Percentiles rank a stretch among this genome's conserved stretches.
These are phyloP conservation scores for Vanacampus margaritifer DNA, from an alignment of 2,113 vertebrate genomes.

Conservation along the genomic window DNA sequence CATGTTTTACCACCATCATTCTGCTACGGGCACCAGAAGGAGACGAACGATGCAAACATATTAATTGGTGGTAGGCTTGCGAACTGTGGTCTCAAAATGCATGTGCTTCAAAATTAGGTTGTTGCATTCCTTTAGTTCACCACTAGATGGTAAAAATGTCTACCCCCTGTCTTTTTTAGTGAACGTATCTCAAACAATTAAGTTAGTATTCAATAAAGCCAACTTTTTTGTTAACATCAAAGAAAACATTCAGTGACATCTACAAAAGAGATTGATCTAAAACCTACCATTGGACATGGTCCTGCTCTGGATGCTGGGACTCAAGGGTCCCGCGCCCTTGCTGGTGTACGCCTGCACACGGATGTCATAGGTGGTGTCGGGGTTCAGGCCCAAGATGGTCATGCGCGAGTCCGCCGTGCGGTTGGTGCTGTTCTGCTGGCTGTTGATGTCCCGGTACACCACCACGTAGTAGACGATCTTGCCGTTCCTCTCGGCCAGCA, in stretches of 20 bases:
- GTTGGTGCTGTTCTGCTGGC: constrained; percentile 86
- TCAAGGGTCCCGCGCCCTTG: constrained; percentile 89
- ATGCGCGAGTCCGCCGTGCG: constrained; percentile 77
- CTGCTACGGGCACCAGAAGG: too few relatives aligned
- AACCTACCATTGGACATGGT: constrained; percentile 91
- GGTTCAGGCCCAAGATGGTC: constrained; percentile 82
- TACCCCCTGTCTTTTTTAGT: too few relatives aligned
- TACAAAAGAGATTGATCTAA: constrained; percentile 54
- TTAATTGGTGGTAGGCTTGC: too few relatives aligned
- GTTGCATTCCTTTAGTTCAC: too few relatives aligned
- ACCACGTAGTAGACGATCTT: constrained; percentile 85
- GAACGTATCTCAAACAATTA: too few relatives aligned
- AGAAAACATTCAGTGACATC: constrained; percentile 32
- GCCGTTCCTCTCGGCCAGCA: constrained; percentile 86
- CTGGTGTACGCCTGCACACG: constrained; percentile 86
- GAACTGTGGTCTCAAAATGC: too few relatives aligned
- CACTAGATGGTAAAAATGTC: too few relatives aligned
- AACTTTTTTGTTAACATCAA: constrained; percentile 13
- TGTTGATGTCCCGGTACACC: constrained; percentile 95
- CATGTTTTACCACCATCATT: too few relatives aligned
- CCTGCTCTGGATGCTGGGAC: constrained; percentile 97
- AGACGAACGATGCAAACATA: too few relatives aligned
- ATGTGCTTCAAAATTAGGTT: too few relatives aligned
- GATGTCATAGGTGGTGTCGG: constrained; percentile 95
- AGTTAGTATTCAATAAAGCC: too few relatives aligned